phyloP scores from a whole-genome alignment of 2,797 vertebrate genomes.

The Apogon talboti region DNA sequence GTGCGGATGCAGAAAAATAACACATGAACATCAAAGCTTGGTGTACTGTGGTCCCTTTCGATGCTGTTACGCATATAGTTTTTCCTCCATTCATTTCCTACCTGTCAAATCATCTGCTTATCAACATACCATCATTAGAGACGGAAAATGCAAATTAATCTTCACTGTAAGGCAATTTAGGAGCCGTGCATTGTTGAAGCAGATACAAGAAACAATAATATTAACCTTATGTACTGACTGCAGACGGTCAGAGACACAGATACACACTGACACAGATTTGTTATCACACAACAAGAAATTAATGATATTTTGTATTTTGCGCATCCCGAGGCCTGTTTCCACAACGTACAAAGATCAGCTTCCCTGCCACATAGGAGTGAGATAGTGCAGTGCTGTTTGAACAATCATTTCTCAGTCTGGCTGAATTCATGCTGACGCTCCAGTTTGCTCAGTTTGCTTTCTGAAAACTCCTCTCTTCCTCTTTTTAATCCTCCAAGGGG shows the following conservation, averaged over 20 bases:
- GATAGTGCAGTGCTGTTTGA: conserved; percentile 66
- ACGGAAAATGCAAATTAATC: conserved; percentile 46
- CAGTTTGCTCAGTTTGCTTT: conserved; percentile 76
- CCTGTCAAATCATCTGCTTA: conserved; percentile 23
- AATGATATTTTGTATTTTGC: conserved; percentile 40
- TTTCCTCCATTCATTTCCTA: conserved; percentile 13
- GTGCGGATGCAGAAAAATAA: conserved; percentile 32
- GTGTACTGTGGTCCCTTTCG: background rate
- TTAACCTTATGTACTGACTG: conserved; percentile 14
- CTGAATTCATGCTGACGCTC: conserved; percentile 79
- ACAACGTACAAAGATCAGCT: conserved; percentile 35
- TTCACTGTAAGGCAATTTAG: background rate
- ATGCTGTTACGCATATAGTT: background rate
- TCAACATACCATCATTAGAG: conserved; percentile 63
- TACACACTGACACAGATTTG: background rate
- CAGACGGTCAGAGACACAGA: conserved; percentile 10
- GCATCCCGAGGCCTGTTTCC: conserved; percentile 35
- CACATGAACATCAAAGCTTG: conserved; percentile 47
- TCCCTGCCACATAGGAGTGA: conserved; percentile 43
- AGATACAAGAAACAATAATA: background rate
- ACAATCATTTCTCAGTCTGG: conserved; percentile 75
- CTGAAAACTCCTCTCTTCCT: conserved; percentile 74
- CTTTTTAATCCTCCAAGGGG: conserved; percentile 75
- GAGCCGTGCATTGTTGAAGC: conserved; percentile 19
- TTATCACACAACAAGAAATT: conserved; percentile 1